Evolutionary conservation across 2,797 vertebrate genomes (phyloP).

Genomic region (Anas bernieri): DNA sequence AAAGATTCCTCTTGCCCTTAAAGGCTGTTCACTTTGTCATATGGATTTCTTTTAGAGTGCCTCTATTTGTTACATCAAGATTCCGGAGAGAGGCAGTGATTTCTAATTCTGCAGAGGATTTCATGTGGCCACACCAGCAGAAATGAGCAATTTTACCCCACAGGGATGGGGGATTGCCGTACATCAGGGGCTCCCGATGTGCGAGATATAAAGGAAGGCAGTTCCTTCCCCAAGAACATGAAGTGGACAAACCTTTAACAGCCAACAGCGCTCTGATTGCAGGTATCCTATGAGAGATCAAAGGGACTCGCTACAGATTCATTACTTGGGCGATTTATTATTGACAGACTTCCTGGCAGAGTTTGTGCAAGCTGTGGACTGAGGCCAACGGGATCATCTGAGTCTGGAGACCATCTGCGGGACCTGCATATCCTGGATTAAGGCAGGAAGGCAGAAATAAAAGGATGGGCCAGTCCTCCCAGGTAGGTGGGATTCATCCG

Average conservation of each 20-base stretch:
- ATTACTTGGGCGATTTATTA: not conserved
- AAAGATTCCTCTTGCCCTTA: slow-evolving; percentile 3
- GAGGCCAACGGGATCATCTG: not conserved
- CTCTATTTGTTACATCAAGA: not conserved
- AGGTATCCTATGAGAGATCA: not conserved
- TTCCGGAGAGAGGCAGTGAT: not conserved
- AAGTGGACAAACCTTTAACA: not conserved
- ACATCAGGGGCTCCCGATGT: not conserved
- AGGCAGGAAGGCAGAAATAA: not conserved
- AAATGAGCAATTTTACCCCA: not conserved
- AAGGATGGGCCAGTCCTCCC: not conserved
- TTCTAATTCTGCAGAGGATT: not conserved
- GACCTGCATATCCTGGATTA: not conserved
- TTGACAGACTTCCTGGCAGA: slow-evolving; percentile 5
- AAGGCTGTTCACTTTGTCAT: not conserved
- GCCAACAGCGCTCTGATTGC: not conserved
- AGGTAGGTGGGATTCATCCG: accelerated
- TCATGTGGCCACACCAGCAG: not conserved
- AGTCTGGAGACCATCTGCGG: not conserved
- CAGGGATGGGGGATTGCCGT: not conserved
- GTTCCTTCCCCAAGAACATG: not conserved
- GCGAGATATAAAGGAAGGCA: not conserved
- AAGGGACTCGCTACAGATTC: not conserved
- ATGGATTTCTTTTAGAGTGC: not conserved
- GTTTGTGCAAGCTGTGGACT: not conserved